Evolutionary conservation across 2,113 vertebrate genomes (phyloP).

Genomic region (Candoia aspera): DNA sequence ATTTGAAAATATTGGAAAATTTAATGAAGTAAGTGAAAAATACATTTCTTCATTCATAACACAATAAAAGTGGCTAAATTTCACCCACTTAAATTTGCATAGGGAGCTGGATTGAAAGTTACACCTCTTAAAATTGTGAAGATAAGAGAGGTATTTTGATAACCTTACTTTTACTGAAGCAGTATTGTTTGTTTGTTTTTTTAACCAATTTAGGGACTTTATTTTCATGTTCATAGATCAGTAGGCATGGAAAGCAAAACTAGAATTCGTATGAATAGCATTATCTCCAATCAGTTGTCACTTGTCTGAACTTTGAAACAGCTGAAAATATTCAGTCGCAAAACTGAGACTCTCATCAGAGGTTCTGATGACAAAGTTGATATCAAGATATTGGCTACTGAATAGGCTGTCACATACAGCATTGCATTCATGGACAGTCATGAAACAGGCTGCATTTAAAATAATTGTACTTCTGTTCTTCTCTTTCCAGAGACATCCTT

Average conservation of each 20-base stretch:
- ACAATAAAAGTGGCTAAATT: background rate
- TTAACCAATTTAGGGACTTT: background rate
- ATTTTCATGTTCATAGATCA: background rate
- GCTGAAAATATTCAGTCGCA: background rate
- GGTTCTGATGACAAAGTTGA: background rate
- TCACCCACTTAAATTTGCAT: background rate
- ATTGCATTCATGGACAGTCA: background rate
- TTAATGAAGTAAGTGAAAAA: no score
- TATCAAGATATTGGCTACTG: background rate
- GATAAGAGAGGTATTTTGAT: background rate
- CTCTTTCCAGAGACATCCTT: background rate
- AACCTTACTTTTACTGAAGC: background rate
- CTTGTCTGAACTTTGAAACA: background rate
- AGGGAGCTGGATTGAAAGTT: background rate
- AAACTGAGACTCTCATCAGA: background rate
- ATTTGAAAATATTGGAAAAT: no score
- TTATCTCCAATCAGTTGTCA: background rate
- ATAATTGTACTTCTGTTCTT: background rate
- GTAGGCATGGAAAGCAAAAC: background rate
- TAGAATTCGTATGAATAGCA: background rate
- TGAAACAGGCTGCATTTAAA: background rate
- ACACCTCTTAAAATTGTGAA: background rate
- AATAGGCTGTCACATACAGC: background rate
- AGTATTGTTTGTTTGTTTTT: background rate
- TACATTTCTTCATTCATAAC: background rate